Evolutionary conservation across 2,113 vertebrate genomes (phyloP), one percentile per base, ranked within the genome.

Genomic region (Monarcha castaneiventris): DNA sequence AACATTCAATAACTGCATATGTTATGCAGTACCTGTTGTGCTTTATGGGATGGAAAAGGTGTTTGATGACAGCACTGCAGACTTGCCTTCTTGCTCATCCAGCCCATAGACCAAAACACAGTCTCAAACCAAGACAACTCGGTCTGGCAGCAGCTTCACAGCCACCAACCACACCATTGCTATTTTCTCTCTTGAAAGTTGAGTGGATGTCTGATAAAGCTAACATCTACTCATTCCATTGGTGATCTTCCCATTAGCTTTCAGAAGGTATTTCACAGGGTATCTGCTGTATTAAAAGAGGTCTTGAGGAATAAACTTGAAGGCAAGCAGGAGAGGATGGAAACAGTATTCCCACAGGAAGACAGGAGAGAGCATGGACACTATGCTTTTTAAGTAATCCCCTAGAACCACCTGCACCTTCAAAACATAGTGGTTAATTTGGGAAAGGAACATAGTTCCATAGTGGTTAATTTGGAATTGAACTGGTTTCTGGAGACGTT

Each of bases 81-180:
- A 52, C 6, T 39, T 87, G 17, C 10, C 19, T 30, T 61, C 44
- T 32, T 43, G n/a, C 26, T 51, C 30, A 33, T 2, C 44, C 32
- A 74, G 21, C 10, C 1, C 1, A 2, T 0, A 14, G 16, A 27
- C 26, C 11, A 72, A 59, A 87, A 64, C 9, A 25, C 6, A 21
- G 19, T 39, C 27, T 63, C 2, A 8, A 77, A 61, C 26, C n/a
- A 64, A 52, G 46, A 1, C 17, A 55, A 6, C 41, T 9, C 16
- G 30, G 20, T 26, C 37, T 43, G 30, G 41, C n/a, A 77, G 59
- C 22, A 51, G 43, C 41, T 80, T 54, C 68, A 23, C 46, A 67
- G 76, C 27, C 51, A 77, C 14, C 14, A 49, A 54, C 9, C 21
- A 26, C 10, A 63, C 7, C 18, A 23, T 1, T 33, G 32, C 11